phyloP scores from a whole-genome alignment of 2,888 invertebrate genomes.

The Lasius platythorax region DNA sequence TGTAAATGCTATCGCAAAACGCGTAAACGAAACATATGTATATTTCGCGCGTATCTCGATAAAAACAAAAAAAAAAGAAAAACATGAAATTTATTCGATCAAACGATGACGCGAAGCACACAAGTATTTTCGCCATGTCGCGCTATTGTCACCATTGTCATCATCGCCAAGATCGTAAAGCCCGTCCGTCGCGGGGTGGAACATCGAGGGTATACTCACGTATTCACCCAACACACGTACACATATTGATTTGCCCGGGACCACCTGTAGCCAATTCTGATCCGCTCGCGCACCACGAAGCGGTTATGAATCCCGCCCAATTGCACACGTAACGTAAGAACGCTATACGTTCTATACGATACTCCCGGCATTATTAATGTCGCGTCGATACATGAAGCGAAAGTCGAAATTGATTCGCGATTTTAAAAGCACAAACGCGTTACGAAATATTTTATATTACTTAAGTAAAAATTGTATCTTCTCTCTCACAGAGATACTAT shows the following conservation, averaged over 20 bases:
- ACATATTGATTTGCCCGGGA: conserved; percentile 78
- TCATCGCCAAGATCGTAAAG: conserved; percentile 54
- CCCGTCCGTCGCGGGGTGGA: conserved; percentile 38
- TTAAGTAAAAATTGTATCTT: not conserved
- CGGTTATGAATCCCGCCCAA: conserved; percentile 71
- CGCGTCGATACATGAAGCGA: not conserved
- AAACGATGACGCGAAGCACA: not conserved
- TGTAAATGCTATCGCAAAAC: not conserved
- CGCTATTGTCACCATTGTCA: conserved; percentile 49
- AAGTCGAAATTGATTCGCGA: not conserved
- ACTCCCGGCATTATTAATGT: conserved; percentile 18
- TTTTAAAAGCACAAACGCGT: not conserved
- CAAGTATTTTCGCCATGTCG: conserved; percentile 42
- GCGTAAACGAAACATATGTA: not conserved
- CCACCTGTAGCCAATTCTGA: conserved; percentile 75
- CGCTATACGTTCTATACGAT: conserved; percentile 13
- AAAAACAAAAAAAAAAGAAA: not conserved
- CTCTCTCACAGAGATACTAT: not conserved
- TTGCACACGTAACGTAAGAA: conserved; percentile 62
- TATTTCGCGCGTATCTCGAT: not conserved
- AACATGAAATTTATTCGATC: not conserved
- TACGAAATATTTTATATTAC: not conserved
- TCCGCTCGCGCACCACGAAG: conserved; percentile 34
- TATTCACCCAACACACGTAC: conserved; percentile 70
- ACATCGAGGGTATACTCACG: conserved; percentile 60